A percentile compares a stretch with the other conserved stretches of the same genome.
Conservation (phyloP, 2,888 invertebrate genomes). For the Malthinus flaveolus region DNA sequence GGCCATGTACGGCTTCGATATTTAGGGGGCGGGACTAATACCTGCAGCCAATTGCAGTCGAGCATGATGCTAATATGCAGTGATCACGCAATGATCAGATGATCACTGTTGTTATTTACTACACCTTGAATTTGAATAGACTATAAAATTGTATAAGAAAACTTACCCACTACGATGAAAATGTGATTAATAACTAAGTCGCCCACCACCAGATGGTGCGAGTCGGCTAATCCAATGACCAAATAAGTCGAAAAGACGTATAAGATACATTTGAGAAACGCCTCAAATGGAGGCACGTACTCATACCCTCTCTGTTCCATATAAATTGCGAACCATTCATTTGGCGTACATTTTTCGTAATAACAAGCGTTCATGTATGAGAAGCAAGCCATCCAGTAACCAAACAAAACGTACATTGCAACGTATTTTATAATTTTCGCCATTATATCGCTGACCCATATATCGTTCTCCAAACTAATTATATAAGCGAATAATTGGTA, state of each 20-base stretch:
- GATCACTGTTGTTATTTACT: no score
- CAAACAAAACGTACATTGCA: slow-evolving; percentile 9
- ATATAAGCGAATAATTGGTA: slow-evolving; percentile 24
- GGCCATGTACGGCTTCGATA: no score
- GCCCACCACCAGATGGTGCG: neutral
- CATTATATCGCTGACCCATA: slow-evolving; percentile 17
- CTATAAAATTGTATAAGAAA: neutral
- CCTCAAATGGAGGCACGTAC: neutral
- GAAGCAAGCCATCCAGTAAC: slow-evolving; percentile 22
- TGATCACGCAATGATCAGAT: no score
- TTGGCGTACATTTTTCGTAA: slow-evolving; percentile 9
- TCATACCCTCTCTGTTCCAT: neutral
- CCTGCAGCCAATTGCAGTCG: no score
- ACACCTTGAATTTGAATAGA: no score
- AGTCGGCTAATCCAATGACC: slow-evolving; percentile 2
- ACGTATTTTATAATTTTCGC: slow-evolving; percentile 24
- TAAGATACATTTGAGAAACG: slow-evolving; percentile 2
- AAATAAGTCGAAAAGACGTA: slow-evolving; percentile 12
- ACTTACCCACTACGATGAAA: neutral
- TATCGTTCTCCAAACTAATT: slow-evolving; percentile 18
- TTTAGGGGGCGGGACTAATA: no score
- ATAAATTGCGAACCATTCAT: slow-evolving; percentile 20
- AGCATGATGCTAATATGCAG: no score
- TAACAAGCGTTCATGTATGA: slow-evolving; percentile 24
- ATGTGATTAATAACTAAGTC: neutral